Conservation (phyloP, 1,140 invertebrate species). For the Papilio aristodemus region DNA sequence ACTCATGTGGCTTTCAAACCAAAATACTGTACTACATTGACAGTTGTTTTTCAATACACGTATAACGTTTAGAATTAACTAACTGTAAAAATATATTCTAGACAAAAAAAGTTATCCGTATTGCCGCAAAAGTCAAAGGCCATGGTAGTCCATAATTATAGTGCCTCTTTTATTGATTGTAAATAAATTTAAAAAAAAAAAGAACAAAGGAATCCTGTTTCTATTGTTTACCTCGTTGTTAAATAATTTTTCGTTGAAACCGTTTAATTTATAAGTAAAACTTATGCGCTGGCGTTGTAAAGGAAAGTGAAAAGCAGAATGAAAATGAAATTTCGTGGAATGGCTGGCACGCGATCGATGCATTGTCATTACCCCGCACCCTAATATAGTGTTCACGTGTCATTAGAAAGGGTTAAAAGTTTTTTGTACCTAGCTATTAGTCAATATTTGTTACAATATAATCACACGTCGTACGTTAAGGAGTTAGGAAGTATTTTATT, state of each 20-base stretch:
- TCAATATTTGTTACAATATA: neutral
- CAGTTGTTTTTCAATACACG: no score
- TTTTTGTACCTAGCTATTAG: neutral
- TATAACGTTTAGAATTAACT: no score
- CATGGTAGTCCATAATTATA: no score
- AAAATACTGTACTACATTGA: no score
- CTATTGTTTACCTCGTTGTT: neutral
- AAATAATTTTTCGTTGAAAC: neutral
- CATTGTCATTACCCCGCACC: slow-evolving; percentile 38
- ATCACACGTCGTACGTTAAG: no score
- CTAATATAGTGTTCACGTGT: neutral
- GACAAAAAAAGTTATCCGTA: no score
- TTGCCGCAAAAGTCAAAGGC: no score
- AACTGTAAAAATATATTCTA: no score
- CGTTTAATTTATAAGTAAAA: slow-evolving; percentile 33
- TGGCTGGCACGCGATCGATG: slow-evolving; percentile 39
- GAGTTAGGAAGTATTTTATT: no score
- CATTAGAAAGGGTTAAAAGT: slow-evolving; percentile 3
- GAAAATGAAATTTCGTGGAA: slow-evolving; percentile 25
- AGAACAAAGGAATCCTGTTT: neutral
- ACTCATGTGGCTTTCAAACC: no score
- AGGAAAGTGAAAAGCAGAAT: slow-evolving; percentile 44
- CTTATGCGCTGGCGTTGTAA: slow-evolving; percentile 38
- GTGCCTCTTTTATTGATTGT: neutral
- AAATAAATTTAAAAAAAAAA: neutral